Base-by-base conservation (phyloP, 2,888 invertebrate genomes). In the Gastracanthus pulcherrimus region DNA sequence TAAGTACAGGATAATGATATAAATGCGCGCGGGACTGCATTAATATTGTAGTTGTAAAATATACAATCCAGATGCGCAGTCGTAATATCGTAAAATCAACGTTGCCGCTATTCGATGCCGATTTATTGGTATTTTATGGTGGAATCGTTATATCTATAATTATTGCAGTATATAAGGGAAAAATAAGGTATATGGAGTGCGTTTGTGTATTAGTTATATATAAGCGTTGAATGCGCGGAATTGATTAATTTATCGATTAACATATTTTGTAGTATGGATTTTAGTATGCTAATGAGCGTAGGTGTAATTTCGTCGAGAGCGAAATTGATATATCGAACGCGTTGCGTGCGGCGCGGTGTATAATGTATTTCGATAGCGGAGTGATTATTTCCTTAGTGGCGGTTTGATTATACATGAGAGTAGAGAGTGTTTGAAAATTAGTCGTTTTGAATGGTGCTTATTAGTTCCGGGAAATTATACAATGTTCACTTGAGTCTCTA, bases 211-310 rank as follows among this genome's bases (percentile, higher is more conserved):
- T 74, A 74, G 62, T 74, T 74, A 48, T 48, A n/a, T n/a, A 19
- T 45, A 64, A 26, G 48, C 34, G 31, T 11, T 11, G 26, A 55
- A 45, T n/a, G 41, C 41, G 51, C 19, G 7, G 9, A 23, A 51
- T 71, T 60, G 72, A 74, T 79, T 58, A 79, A 72, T 79, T 79
- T 79, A 64, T 67, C 45, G 51, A n/a, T 51, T 71, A 71, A 70
- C 64, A 71, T 71, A 29, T 71, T 36, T 34, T 34, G 62, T n/a
- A n/a, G 60, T 45, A 34, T 11, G 62, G 38, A 71, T 64, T 71
- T 70, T 64, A 41, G 64, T 70, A 31, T 31, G 13, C n/a, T 13
- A 31, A 6, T 34, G 34, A 3, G 19, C 34, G 26, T 45, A 9
- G 45, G 13, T 51, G 71, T 64, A 55, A 78, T 78, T 78, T 62